Evolutionary conservation across 1,140 invertebrate genomes (phyloP).

Genomic region (Drosophila erecta): DNA sequence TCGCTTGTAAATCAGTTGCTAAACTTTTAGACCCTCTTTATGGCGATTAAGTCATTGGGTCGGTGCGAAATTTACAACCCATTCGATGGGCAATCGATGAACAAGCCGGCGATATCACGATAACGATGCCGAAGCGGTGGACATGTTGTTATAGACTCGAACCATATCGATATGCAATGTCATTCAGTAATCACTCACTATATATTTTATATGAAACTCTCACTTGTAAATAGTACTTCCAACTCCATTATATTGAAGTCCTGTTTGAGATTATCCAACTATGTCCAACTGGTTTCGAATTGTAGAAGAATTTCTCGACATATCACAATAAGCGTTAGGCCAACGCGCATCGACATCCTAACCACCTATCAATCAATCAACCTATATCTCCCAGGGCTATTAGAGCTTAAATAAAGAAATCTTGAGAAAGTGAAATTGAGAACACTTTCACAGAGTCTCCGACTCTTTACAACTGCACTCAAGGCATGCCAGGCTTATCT

Average conservation of each 20-base stretch:
- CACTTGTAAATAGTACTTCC: not conserved
- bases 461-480: conserved; percentile 6
- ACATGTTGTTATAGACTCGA: not conserved
- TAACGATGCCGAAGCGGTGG: not conserved
- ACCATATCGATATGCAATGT: not conserved
- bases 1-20: conserved; percentile 71
- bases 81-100: conserved; percentile 2
- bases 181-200: not conserved
- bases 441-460: conserved; percentile 2
- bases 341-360: not conserved
- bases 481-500: conserved; percentile 4
- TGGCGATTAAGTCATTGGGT: not conserved
- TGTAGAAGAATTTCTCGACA: too few relatives aligned
- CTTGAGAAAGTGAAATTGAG: conserved; percentile 4
- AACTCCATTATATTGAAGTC: too few relatives aligned
- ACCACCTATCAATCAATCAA: not conserved
- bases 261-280: too few relatives aligned
- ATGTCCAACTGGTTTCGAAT: not conserved
- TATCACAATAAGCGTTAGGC: too few relatives aligned
- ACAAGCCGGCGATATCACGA: not conserved
- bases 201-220: too few relatives aligned
- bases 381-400: not conserved
- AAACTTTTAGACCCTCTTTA: not conserved
- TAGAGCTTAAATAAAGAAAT: conserved; percentile 3
- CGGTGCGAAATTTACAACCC: conserved; percentile 19